Evolutionary conservation across 2,797 vertebrate genomes (phyloP).

Genomic region (Schizopygopsis malacanthus): DNA sequence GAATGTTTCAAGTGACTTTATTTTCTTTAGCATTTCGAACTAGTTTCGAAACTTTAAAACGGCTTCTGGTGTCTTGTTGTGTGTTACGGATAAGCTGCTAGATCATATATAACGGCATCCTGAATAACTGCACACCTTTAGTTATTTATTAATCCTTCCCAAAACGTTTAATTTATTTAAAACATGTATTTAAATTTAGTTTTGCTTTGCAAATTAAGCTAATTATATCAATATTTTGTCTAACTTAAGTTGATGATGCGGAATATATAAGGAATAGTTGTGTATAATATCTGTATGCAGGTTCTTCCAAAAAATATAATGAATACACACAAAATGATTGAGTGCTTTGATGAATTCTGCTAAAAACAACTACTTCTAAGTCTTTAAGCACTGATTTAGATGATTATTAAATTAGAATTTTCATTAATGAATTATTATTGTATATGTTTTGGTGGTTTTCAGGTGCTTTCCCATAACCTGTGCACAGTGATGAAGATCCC

Average conservation of each 20-base stretch:
- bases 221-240: not conserved
- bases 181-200: not conserved
- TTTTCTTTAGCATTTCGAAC: not conserved
- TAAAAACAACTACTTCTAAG: not conserved
- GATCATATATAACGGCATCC: not conserved
- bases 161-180: not conserved
- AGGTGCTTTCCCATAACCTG: slow-evolving; percentile 97
- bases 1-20: not conserved
- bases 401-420: not conserved
- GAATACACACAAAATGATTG: not conserved
- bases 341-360: not conserved
- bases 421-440: not conserved
- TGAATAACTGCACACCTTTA: not conserved
- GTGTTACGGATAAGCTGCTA: not conserved
- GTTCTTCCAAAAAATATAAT: not conserved
- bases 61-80: not conserved
- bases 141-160: not conserved
- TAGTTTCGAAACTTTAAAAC: not conserved
- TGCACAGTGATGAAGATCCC: slow-evolving; percentile 95
- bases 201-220: not conserved
- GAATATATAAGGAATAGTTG: not conserved
- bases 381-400: not conserved
- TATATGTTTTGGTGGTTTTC: slow-evolving; percentile 16
- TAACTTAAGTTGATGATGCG: not conserved
- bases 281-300: not conserved